Conservation (phyloP, 2,113 vertebrate species). For the Neotoma lepida region DNA sequence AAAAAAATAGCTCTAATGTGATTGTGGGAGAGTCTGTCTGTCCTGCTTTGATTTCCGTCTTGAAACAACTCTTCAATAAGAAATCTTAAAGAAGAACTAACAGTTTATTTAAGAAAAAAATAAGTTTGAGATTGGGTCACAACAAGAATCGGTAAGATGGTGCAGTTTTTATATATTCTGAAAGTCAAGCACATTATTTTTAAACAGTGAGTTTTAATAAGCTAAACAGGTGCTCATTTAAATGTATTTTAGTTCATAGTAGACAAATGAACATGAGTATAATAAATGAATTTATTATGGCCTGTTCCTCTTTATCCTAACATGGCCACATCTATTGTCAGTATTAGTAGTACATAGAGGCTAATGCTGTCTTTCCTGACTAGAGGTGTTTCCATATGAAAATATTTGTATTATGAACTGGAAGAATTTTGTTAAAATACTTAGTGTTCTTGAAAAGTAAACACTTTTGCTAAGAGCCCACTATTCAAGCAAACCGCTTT, state of each 20-base stretch:
- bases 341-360: conserved; percentile 49
- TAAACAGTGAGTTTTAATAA: conserved; percentile 23
- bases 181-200: conserved; percentile 38
- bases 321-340: conserved; percentile 8
- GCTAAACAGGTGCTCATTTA: conserved; percentile 33
- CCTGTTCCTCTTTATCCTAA: conserved; percentile 43
- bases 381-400: conserved; percentile 45
- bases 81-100: not conserved
- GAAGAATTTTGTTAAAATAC: conserved; percentile 56
- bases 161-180: conserved; percentile 43
- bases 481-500: conserved; percentile 59
- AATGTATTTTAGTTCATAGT: conserved; percentile 43
- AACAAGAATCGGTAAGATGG: not conserved
- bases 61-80: conserved; percentile 15
- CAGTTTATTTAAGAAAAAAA: conserved; percentile 40
- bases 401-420: conserved; percentile 59
- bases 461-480: conserved; percentile 38
- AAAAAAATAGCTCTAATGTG: not conserved
- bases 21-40: conserved; percentile 42
- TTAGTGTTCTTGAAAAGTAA: conserved; percentile 40
- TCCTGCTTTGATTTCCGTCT: conserved; percentile 38
- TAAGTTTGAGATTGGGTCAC: conserved; percentile 40
- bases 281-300: conserved; percentile 59
- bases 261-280: not conserved
- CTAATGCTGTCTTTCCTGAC: conserved; percentile 50